These are phyloP conservation scores for Hirtodrosophila trivittata DNA, from an alignment of 2,888 invertebrate species.

Conservation along the genomic window DNA sequence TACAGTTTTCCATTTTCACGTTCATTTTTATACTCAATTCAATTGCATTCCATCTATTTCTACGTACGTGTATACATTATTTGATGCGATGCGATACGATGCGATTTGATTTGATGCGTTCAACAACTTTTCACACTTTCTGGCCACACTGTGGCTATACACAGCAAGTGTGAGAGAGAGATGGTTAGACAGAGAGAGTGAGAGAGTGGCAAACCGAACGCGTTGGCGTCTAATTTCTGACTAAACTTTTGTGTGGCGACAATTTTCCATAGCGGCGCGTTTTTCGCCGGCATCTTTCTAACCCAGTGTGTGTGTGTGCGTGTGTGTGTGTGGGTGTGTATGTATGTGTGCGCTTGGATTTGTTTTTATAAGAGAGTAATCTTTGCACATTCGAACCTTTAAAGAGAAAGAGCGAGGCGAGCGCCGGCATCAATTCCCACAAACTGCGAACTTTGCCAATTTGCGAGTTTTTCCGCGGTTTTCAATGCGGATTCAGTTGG, in stretches of 20 bases:
- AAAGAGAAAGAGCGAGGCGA: slow-evolving; percentile 25
- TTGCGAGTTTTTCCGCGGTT: too few relatives aligned
- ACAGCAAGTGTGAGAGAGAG: slow-evolving; percentile 4
- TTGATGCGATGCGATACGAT: slow-evolving; percentile 13
- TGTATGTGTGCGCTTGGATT: slow-evolving; percentile 13
- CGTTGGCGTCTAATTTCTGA: slow-evolving; percentile 74
- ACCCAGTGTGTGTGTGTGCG: slow-evolving; percentile 20
- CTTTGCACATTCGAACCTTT: slow-evolving; percentile 17
- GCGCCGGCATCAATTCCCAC: neutral
- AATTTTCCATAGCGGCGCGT: slow-evolving; percentile 52
- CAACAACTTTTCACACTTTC: slow-evolving; percentile 46
- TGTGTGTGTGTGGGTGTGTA: slow-evolving; percentile 7
- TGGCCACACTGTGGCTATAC: slow-evolving; percentile 33
- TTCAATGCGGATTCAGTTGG: neutral
- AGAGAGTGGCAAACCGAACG: slow-evolving; percentile 55
- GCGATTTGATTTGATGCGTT: slow-evolving; percentile 36
- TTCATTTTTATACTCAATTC: neutral
- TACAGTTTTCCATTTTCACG: neutral
- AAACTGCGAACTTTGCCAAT: slow-evolving; percentile 7
- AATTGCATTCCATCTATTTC: neutral
- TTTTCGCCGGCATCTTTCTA: slow-evolving; percentile 66
- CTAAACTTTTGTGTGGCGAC: slow-evolving; percentile 65
- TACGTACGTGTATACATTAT: slow-evolving; percentile 46
- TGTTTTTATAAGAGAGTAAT: slow-evolving; percentile 37
- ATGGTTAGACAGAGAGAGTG: neutral